Evolutionary conservation across 2,888 invertebrate species (phyloP), one percentile per base, ranked within the genome.

Genomic region (Nysson spinosus): DNA sequence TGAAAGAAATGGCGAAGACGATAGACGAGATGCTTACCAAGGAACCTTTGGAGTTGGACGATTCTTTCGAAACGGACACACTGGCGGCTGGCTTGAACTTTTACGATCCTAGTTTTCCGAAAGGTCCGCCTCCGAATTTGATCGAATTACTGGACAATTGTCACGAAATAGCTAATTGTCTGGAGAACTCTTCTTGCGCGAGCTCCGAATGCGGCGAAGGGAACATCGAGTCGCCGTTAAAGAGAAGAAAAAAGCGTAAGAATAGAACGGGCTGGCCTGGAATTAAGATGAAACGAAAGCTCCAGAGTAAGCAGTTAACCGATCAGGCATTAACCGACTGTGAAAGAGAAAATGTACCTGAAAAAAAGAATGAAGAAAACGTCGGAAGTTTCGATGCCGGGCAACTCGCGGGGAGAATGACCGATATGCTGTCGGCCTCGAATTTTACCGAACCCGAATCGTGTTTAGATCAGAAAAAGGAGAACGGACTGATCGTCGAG

Each of bases 251-350:
- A 81, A 90, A 91, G 84, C 92, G 93, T 87, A 92, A 92, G 85
- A 95, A 95, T 85, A 89, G 91, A 63, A 95, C 95, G 0, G 95
- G 95, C 5, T 95, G 95, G 95, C 95, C 95, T 0, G 85, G 87
- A 1, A 87, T 56, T 32, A 78, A 78, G 19, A 51, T 74, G 61
- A 70, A 62, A 16, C 72, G 60, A 16, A 77, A 65, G 30, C 40
- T 77, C 7, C 72, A 67, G 2, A 61, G 12, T 5, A 76, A 77
- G 7, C 35, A 50, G 4, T 6, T 51, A 2, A 6, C 75, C 11
- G 79, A 83, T 1, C n/a, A n/a, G n/a, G n/a, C n/a, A n/a, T n/a
- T n/a, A n/a, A 9, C 22, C 4, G 78, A 82, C 12, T 40, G 52
- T 6, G 75, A 78, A 1, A 43, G 47, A 1, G 44, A 51, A 19